Evolutionary conservation across 2,113 vertebrate species (phyloP).

Genomic region (Podiceps cristatus): DNA sequence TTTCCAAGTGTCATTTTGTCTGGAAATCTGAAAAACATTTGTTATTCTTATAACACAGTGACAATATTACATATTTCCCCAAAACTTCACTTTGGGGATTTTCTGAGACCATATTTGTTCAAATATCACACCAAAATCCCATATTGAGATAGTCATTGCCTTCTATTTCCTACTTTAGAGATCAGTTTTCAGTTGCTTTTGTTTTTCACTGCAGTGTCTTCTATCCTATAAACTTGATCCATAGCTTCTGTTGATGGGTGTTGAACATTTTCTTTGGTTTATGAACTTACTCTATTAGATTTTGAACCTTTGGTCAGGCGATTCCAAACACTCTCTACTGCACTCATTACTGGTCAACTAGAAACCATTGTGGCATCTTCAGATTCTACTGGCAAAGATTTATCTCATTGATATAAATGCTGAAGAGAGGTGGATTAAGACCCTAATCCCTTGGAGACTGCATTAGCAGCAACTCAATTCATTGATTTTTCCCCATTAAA

Average conservation of each 20-base stretch:
- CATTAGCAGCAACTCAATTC: neutral
- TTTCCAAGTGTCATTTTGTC: neutral
- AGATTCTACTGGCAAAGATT: neutral
- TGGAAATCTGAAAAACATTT: neutral
- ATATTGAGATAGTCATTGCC: neutral
- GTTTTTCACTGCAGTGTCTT: neutral
- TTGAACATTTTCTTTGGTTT: neutral
- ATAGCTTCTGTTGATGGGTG: neutral
- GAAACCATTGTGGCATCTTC: neutral
- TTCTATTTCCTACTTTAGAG: neutral
- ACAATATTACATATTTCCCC: neutral
- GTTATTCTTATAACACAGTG: neutral
- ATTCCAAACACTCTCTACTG: neutral
- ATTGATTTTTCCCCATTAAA: conserved; percentile 23
- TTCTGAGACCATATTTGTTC: neutral
- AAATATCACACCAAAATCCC: neutral
- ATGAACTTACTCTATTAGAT: neutral
- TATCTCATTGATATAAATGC: neutral
- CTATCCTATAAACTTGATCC: neutral
- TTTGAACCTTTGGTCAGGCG: neutral
- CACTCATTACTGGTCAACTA: neutral
- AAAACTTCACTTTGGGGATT: neutral
- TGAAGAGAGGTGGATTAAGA: neutral
- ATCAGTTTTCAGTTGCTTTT: neutral
- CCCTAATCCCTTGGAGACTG: neutral